Conservation (phyloP, 2,113 vertebrate genomes). For the Petaurus breviceps region DNA sequence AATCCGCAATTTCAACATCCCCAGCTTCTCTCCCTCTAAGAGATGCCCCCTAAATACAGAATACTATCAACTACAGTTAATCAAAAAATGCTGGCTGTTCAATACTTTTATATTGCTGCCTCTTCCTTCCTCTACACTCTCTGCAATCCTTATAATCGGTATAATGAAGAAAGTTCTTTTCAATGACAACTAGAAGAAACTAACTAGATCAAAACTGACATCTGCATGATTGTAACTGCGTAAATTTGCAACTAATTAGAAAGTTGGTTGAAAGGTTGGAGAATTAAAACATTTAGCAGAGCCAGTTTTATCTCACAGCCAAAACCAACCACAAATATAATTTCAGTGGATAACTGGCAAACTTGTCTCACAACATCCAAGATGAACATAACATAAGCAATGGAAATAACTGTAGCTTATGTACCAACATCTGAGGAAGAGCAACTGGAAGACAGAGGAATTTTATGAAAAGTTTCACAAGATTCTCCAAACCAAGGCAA, state of each 20-base stretch:
- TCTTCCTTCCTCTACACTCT: conserved; percentile 42
- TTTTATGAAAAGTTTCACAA: neutral
- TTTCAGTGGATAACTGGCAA: neutral
- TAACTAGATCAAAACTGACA: neutral
- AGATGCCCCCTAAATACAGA: neutral
- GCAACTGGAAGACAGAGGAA: neutral
- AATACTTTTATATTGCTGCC: conserved; percentile 23
- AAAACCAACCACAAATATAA: neutral
- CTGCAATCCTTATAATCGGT: neutral
- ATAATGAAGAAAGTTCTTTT: neutral
- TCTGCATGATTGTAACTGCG: neutral
- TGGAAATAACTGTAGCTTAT: neutral
- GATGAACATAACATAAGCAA: neutral
- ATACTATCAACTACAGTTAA: conserved; percentile 10
- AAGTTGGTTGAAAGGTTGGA: neutral
- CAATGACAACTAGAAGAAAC: neutral
- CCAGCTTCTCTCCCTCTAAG: conserved; percentile 13
- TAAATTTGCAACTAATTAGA: neutral
- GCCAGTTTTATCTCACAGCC: too few relatives aligned
- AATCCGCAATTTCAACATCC: neutral
- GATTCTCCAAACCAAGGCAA: neutral
- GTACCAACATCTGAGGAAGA: neutral
- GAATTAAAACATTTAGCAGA: neutral
- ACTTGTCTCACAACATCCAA: neutral
- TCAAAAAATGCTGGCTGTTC: conserved; percentile 9